Evolutionary conservation across 2,888 invertebrate genomes (phyloP).

Genomic region (Plagodis dolabraria): DNA sequence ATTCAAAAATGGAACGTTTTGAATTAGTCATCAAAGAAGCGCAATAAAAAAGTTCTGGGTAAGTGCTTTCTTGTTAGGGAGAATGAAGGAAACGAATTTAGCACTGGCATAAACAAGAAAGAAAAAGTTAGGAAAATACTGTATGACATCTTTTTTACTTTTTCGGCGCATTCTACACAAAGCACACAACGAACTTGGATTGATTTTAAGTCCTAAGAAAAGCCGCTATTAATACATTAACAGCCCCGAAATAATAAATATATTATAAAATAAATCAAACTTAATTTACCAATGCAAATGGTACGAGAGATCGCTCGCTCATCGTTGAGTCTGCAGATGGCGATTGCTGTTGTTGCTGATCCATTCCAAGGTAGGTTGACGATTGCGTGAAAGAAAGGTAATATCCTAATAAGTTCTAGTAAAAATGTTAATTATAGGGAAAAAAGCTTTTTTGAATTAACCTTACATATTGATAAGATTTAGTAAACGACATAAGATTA

Average conservation of each 20-base stretch:
- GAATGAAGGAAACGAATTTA: slow-evolving; percentile 19
- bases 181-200: slow-evolving; percentile 33
- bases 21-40: slow-evolving; percentile 27
- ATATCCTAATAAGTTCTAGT: slow-evolving; percentile 31
- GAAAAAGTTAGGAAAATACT: slow-evolving; percentile 30
- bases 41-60: slow-evolving; percentile 22
- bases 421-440: no score
- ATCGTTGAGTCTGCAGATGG: slow-evolving; percentile 82
- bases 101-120: slow-evolving; percentile 22
- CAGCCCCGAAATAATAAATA: slow-evolving; percentile 31
- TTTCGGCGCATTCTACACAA: not conserved
- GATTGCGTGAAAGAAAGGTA: slow-evolving; percentile 68
- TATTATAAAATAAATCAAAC: slow-evolving; percentile 78
- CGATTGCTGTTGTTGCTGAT: slow-evolving; percentile 80
- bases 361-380: slow-evolving; percentile 49
- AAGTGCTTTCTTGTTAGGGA: slow-evolving; percentile 9
- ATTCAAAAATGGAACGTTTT: slow-evolving; percentile 26
- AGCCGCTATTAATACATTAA: not conserved
- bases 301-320: slow-evolving; percentile 81
- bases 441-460: no score
- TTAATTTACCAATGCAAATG: slow-evolving; percentile 83
- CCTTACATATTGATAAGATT: no score
- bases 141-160: slow-evolving; percentile 6
- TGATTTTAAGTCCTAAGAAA: slow-evolving; percentile 70
- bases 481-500: no score